Conservation (phyloP, 37 sponge, comb jelly and placozoan species). For the Ephydatia muelleri region DNA sequence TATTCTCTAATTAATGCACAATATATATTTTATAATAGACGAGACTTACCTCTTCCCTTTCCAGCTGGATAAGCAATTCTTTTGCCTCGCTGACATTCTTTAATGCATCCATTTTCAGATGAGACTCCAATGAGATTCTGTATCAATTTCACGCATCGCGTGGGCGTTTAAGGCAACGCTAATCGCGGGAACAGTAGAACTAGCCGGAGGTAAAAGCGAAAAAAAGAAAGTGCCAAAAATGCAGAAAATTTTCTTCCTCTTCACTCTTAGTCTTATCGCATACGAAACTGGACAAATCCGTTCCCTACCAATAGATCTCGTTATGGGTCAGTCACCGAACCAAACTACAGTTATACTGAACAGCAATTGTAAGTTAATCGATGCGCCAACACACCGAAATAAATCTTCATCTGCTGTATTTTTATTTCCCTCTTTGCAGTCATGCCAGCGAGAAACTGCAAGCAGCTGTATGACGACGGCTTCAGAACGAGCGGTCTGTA, state of each 20-base stretch:
- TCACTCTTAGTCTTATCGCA: not conserved
- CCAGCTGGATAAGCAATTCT: conserved; percentile 3
- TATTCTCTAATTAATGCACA: conserved; percentile 14
- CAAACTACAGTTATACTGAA: not conserved
- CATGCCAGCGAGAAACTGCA: no score
- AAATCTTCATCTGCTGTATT: not conserved
- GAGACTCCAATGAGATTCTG: no score
- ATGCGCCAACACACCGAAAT: not conserved
- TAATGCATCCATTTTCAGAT: not conserved
- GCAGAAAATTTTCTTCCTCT: not conserved
- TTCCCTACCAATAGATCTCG: not conserved
- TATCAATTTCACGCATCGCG: no score
- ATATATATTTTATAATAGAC: not conserved
- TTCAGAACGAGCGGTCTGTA: no score
- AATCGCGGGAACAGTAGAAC: not conserved
- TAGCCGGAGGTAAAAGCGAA: not conserved
- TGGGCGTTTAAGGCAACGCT: no score
- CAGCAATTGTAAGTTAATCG: not conserved
- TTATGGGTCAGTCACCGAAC: not conserved
- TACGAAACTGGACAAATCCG: not conserved
- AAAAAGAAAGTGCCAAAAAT: not conserved
- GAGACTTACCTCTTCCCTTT: conserved; percentile 2
- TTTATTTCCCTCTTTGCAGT: no score
- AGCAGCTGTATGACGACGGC: no score
- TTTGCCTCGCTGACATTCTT: conserved; percentile 13